A percentile compares a stretch with the other conserved stretches of the same genome.
Evolutionary conservation across 64 coral and sea anemone species (phyloP).

Genomic region (Hydrozoanthus tunicans): DNA sequence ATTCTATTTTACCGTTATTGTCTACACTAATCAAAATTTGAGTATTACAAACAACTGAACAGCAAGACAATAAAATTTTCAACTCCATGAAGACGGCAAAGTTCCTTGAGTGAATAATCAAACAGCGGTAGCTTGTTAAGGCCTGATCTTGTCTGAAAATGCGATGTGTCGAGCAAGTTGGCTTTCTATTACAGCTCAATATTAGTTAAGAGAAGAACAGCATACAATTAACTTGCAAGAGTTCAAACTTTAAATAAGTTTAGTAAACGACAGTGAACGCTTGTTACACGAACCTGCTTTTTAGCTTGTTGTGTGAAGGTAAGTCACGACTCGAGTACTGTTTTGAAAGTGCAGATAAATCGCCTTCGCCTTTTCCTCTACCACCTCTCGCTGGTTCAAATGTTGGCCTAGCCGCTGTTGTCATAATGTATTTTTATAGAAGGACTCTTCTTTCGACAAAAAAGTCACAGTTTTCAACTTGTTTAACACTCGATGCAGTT

Average conservation of each 20-base stretch:
- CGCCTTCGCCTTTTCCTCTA: constrained; percentile 95
- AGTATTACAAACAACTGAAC: too few species aligned
- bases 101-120: too few species aligned
- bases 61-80: too few species aligned
- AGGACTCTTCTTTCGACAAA: background rate
- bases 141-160: too few species aligned
- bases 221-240: background rate
- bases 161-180: too few species aligned
- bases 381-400: constrained; percentile 98
- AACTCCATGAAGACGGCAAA: too few species aligned
- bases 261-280: too few species aligned
- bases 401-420: constrained; percentile 98
- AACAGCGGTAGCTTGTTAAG: too few species aligned
- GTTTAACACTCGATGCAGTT: background rate
- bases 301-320: constrained; percentile 97
- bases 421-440: constrained; percentile 54
- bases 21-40: too few species aligned
- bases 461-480: background rate
- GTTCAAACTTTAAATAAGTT: background rate
- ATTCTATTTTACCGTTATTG: too few species aligned
- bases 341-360: constrained; percentile 96
- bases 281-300: constrained; percentile 73
- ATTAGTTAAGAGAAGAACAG: background rate
- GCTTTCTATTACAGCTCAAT: background rate
- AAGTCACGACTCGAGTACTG: constrained; percentile 98